Base-by-base conservation (phyloP, 2,888 invertebrate species). In the Caenorhabditis sp. region DNA sequence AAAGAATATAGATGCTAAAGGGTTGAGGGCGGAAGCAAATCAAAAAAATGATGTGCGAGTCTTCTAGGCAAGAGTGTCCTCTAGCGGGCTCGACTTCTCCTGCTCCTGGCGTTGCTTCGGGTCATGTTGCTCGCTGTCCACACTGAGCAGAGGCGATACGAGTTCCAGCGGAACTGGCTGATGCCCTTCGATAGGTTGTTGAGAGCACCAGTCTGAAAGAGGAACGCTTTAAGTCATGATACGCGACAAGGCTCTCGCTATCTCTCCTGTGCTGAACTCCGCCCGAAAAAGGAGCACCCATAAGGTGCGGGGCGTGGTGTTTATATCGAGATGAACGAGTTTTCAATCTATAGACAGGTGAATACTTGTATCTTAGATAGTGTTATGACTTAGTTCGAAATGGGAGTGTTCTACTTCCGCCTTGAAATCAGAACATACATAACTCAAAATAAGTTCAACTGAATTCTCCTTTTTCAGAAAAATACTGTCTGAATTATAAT, bases 181-280 rank as follows among this genome's bases (percentile, higher is more conserved):
- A 38, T 73, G 61, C 44, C 61, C 28, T 68, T 44, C 63, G 54
- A 58, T 56, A 5, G 19, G 47, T 19, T 19, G 47, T 47, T 31
- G 28, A 16, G 81, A 64, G 69, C 56, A 76, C n/a, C 70, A n/a
- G 58, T 75, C 81, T 81, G 81, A 58, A 81, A 81, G 24, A 76
- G 70, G 64, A 75, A 69, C 69, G 63, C 26, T 24, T 58, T 44
- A 54, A 77, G 69, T 69, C 77, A 70, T 6, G 59, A 41, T 24
- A 41, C 26, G 47, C 16, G 8, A 24, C n/a, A 28, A 58, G n/a
- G 38, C 31, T 38, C 38, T 38, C 31, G 31, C 31, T 35, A 35
- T 28, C 38, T 5, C 12, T 47, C 38, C 19, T 35, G 35, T 41
- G 7, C 59, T 51, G n/a, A 59, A 16, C 76, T 66, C 61, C 79